Evolutionary conservation across 1,140 invertebrate genomes (phyloP).

Genomic region (Neodiprion fabricii): DNA sequence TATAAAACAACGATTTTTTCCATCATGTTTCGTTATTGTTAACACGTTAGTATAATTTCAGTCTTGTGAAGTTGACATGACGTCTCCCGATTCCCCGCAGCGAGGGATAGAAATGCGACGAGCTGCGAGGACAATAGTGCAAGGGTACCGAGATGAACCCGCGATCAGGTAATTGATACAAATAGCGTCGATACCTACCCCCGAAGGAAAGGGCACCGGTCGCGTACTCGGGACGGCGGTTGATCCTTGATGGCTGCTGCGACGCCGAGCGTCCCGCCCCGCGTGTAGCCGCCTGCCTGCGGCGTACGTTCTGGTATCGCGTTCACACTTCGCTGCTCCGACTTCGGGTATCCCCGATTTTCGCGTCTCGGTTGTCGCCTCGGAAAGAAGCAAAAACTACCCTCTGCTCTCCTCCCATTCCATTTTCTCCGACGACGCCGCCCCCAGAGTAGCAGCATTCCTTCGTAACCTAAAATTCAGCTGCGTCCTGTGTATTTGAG

Average conservation of each 20-base stretch:
- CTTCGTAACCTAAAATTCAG: neutral
- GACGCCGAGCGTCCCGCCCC: slow-evolving; percentile 32
- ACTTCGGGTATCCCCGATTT: slow-evolving; percentile 36
- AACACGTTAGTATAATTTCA: neutral
- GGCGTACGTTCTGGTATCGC: slow-evolving; percentile 43
- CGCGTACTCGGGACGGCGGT: slow-evolving; percentile 35
- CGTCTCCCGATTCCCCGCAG: neutral
- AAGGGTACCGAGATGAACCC: neutral
- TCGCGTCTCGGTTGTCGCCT: slow-evolving; percentile 16
- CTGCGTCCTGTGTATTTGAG: too few species aligned
- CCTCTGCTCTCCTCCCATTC: neutral
- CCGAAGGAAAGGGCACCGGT: slow-evolving; percentile 28
- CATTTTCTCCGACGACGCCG: too few species aligned
- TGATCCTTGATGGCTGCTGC: slow-evolving; percentile 40
- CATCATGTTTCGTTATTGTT: neutral
- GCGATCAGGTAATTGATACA: slow-evolving; percentile 45
- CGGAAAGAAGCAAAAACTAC: slow-evolving; percentile 17
- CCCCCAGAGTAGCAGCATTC: neutral
- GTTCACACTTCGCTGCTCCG: slow-evolving; percentile 48
- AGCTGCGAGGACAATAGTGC: neutral
- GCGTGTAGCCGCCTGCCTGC: slow-evolving; percentile 23
- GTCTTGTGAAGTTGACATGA: neutral
- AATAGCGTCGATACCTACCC: slow-evolving; percentile 40
- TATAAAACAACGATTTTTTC: neutral
- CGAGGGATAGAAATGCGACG: neutral